Percentiles rank a stretch among this genome's conserved stretches.
These are phyloP conservation scores for Drosophila lutescens DNA, from an alignment of 2,888 invertebrate species.

Conservation along the genomic window DNA sequence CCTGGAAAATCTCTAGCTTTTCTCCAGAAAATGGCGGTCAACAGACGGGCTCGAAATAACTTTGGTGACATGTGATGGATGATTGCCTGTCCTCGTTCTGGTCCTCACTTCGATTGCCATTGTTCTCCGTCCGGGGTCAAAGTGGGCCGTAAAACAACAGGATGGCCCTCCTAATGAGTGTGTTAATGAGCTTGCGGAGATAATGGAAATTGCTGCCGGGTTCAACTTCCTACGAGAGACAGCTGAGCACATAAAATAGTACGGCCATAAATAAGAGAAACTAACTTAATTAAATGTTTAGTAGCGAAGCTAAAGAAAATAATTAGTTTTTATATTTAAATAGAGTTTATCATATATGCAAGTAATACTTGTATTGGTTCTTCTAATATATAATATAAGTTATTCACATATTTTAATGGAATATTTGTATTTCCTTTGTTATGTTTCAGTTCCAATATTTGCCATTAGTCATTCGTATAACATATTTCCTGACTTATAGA, in stretches of 20 bases:
- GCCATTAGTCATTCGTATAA: neutral
- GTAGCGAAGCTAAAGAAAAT: too few relatives aligned
- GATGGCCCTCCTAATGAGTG: slow-evolving; percentile 7
- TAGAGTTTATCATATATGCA: too few relatives aligned
- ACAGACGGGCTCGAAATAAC: slow-evolving; percentile 35
- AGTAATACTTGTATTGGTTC: too few relatives aligned
- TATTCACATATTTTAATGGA: too few relatives aligned
- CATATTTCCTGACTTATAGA: neutral
- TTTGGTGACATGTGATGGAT: slow-evolving; percentile 53
- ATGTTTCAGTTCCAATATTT: neutral
- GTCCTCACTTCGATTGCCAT: slow-evolving; percentile 14
- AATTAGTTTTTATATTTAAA: too few relatives aligned
- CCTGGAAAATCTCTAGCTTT: slow-evolving; percentile 23
- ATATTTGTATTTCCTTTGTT: too few relatives aligned
- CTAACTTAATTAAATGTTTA: slow-evolving; percentile 11
- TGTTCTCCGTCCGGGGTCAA: slow-evolving; percentile 20
- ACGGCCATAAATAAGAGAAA: slow-evolving; percentile 4
- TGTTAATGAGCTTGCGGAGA: slow-evolving; percentile 7
- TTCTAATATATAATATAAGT: too few relatives aligned
- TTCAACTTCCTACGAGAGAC: slow-evolving; percentile 12
- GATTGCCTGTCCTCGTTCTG: slow-evolving; percentile 6
- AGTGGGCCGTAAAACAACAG: slow-evolving; percentile 39
- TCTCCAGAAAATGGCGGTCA: slow-evolving; percentile 32
- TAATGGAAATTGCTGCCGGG: slow-evolving; percentile 13
- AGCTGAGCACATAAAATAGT: slow-evolving; percentile 8